Evolutionary conservation across 2,888 invertebrate species (phyloP).

Genomic region (Trisateles emortualis): DNA sequence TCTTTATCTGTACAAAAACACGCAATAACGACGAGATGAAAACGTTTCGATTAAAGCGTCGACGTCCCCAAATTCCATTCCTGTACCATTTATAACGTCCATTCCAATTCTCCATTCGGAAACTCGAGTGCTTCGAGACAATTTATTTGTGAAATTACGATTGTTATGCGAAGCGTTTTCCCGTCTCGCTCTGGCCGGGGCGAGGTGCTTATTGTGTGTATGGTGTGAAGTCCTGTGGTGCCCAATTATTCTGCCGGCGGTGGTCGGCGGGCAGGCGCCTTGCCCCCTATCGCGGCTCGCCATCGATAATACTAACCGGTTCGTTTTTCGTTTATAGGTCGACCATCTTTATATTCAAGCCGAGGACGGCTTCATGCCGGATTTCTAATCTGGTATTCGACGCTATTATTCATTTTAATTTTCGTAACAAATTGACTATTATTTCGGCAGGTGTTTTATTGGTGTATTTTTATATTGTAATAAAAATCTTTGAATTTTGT

Average conservation of each 20-base stretch:
- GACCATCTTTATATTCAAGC: constrained; percentile 62
- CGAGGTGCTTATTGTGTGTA: constrained; percentile 57
- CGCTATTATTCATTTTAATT: constrained; percentile 42
- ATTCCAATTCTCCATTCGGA: constrained; percentile 65
- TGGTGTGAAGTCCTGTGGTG: constrained; percentile 86
- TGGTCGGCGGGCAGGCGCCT: constrained; percentile 81
- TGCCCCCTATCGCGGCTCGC: constrained; percentile 82
- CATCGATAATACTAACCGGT: constrained; percentile 84
- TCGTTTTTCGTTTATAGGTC: constrained; percentile 78
- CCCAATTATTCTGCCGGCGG: constrained; percentile 83
- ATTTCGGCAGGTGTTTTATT: constrained; percentile 21
- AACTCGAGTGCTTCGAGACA: constrained; percentile 59
- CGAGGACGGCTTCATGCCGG: constrained; percentile 52
- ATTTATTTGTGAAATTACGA: constrained; percentile 66
- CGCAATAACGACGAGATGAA: constrained; percentile 52
- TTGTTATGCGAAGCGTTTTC: constrained; percentile 47
- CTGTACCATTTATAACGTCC: constrained; percentile 69
- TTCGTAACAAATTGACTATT: constrained; percentile 44
- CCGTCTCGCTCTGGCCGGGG: constrained; percentile 45
- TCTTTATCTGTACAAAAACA: constrained; percentile 45
- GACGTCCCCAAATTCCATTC: constrained; percentile 65
- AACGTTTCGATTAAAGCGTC: constrained; percentile 60
- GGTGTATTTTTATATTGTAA: background rate
- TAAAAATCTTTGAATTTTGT: constrained; percentile 5
- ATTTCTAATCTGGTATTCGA: constrained; percentile 55